Evolutionary conservation across 2,888 invertebrate species (phyloP).

Genomic region (Pseudolycoriella hygida): DNA sequence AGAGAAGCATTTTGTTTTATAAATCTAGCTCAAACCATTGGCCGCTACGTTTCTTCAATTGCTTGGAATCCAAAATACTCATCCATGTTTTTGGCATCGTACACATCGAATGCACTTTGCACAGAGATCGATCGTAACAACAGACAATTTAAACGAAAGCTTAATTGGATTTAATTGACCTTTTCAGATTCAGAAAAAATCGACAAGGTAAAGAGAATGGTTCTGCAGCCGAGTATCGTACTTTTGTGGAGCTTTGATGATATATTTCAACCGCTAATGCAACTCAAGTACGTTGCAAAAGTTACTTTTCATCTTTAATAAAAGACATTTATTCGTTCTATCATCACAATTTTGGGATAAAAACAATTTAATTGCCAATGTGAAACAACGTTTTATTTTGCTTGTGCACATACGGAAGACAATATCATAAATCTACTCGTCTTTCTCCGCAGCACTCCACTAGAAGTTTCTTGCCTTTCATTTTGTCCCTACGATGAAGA

Average conservation of each 20-base stretch:
- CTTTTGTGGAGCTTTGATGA: slow-evolving; percentile 61
- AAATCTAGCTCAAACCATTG: slow-evolving; percentile 41
- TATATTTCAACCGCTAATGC: slow-evolving; percentile 47
- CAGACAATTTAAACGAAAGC: slow-evolving; percentile 13
- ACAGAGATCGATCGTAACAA: slow-evolving; percentile 29
- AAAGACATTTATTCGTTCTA: too few relatives aligned
- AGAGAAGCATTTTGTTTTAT: slow-evolving; percentile 40
- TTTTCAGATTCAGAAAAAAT: slow-evolving; percentile 16
- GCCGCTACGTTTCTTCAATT: slow-evolving; percentile 44
- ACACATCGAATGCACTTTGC: slow-evolving; percentile 36
- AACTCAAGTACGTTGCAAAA: slow-evolving; percentile 36
- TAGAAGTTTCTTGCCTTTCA: slow-evolving; percentile 44
- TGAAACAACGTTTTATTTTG: too few relatives aligned
- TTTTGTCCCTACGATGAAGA: slow-evolving; percentile 54
- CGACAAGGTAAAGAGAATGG: slow-evolving; percentile 36
- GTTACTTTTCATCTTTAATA: too few relatives aligned
- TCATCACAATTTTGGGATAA: too few relatives aligned
- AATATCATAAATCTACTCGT: too few relatives aligned
- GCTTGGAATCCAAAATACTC: slow-evolving; percentile 56
- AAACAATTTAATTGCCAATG: too few relatives aligned
- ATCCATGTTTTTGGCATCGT: slow-evolving; percentile 48
- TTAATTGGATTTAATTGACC: neutral
- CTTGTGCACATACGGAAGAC: too few relatives aligned
- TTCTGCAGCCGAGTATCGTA: slow-evolving; percentile 44
- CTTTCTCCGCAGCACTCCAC: slow-evolving; percentile 30